phyloP scores from a whole-genome alignment of 2,113 vertebrate species.

The Tachycineta bicolor region DNA sequence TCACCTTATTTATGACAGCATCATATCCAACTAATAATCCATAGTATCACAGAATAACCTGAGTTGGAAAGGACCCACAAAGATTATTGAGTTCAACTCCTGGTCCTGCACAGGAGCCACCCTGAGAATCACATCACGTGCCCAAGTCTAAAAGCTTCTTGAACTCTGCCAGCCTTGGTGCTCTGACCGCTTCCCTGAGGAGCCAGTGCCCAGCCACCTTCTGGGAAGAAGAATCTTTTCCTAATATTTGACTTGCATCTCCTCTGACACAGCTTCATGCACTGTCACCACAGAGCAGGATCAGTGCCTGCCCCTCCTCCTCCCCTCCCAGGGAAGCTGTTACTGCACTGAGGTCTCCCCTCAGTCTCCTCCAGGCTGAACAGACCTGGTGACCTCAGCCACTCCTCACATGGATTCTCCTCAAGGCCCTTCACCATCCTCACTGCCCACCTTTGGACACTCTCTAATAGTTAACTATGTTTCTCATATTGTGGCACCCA shows the following conservation, averaged over 20 bases:
- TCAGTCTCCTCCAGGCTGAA: background rate
- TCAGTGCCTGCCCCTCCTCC: background rate
- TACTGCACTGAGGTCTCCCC: background rate
- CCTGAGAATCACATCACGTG: fast-evolving
- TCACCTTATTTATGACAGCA: background rate
- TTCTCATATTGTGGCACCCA: fast-evolving
- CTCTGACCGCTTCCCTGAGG: background rate
- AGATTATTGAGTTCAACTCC: background rate
- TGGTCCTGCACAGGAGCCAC: background rate
- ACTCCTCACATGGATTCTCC: background rate
- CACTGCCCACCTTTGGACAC: background rate
- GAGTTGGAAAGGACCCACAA: background rate
- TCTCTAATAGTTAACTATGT: background rate
- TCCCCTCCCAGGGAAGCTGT: background rate
- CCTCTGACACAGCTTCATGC: background rate
- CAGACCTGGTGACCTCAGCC: background rate
- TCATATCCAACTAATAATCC: background rate
- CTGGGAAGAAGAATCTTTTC: background rate
- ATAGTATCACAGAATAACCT: background rate
- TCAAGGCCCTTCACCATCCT: background rate
- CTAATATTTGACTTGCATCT: background rate
- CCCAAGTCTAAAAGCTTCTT: background rate
- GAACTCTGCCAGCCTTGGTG: background rate
- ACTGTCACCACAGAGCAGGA: background rate
- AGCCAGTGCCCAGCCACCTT: background rate